Evolutionary conservation across 2,888 invertebrate genomes (phyloP).

Genomic region (Euclidia mi): DNA sequence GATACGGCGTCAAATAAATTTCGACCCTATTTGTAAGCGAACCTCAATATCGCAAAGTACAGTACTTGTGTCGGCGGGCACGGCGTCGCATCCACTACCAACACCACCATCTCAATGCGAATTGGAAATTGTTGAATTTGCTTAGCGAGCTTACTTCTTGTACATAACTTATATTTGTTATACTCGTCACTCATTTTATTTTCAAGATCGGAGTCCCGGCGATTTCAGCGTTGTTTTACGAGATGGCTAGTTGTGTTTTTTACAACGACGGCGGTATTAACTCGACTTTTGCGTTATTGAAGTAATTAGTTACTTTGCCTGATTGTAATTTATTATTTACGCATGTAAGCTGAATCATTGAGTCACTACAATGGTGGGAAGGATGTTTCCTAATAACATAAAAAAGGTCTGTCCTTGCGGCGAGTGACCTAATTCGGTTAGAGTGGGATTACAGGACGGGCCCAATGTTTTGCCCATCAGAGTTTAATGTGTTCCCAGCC

Average conservation of each 20-base stretch:
- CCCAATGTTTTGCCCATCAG: conserved; percentile 68
- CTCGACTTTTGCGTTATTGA: too few species aligned
- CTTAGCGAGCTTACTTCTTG: not conserved
- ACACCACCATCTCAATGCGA: conserved; percentile 55
- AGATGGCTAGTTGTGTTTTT: too few species aligned
- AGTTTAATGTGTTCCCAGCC: conserved; percentile 72
- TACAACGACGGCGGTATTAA: too few species aligned
- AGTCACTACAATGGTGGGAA: conserved; percentile 26
- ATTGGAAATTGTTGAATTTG: conserved; percentile 26
- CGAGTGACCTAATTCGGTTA: conserved; percentile 62
- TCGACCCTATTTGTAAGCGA: conserved; percentile 79
- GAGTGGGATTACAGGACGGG: conserved; percentile 59
- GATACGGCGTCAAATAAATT: conserved; percentile 81
- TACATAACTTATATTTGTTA: too few species aligned
- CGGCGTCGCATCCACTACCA: conserved; percentile 37
- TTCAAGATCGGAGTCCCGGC: too few species aligned
- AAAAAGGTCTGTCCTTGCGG: conserved; percentile 63
- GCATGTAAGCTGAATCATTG: conserved; percentile 23
- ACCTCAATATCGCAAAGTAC: conserved; percentile 67
- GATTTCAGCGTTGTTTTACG: too few species aligned
- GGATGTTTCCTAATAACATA: conserved; percentile 56
- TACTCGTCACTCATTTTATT: too few species aligned
- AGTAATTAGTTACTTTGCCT: not conserved
- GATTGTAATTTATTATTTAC: not conserved
- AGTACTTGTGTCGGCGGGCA: conserved; percentile 54